Percentiles rank a stretch among this genome's conserved stretches.
phyloP scores from a whole-genome alignment of 2,888 invertebrate species.

The Ferdinandea cuprea region DNA sequence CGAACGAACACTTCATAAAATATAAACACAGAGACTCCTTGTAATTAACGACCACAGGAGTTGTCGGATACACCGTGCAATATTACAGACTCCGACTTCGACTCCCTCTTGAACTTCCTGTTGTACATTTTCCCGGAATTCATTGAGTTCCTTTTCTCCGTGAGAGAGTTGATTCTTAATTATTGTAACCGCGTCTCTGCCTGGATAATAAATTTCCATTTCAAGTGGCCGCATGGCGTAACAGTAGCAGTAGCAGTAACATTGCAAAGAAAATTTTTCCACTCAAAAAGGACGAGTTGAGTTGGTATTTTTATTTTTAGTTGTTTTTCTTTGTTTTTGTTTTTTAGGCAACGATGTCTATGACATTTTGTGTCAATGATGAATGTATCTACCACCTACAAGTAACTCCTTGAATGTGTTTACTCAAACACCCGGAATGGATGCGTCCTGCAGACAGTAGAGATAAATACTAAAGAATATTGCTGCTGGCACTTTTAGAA shows the following conservation, averaged over 20 bases:
- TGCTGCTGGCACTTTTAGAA: conserved; percentile 38
- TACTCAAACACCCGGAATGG: conserved; percentile 65
- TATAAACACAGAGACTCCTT: conserved; percentile 25
- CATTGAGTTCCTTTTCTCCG: conserved; percentile 48
- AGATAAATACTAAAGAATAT: conserved; percentile 32
- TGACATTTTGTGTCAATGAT: conserved; percentile 55
- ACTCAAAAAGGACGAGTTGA: conserved; percentile 2
- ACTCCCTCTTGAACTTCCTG: conserved; percentile 60
- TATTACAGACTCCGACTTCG: not conserved
- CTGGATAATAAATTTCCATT: conserved; percentile 66
- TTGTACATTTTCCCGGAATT: conserved; percentile 58
- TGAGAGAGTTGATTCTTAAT: conserved; percentile 39
- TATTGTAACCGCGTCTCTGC: conserved; percentile 47
- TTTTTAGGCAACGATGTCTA: conserved; percentile 58
- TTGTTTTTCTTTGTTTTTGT: conserved; percentile 34
- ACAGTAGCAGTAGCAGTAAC: not conserved
- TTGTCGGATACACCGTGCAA: not conserved
- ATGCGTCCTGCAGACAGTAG: conserved; percentile 36
- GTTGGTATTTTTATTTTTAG: conserved; percentile 25
- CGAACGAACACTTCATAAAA: conserved; percentile 39
- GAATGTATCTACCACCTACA: conserved; percentile 49
- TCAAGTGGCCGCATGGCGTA: conserved; percentile 56
- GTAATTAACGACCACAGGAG: conserved; percentile 72
- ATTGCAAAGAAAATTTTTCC: no score
- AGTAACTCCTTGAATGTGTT: conserved; percentile 44